Evolutionary conservation across 2,113 vertebrate genomes (phyloP).

Genomic region (Vidua chalybeata): DNA sequence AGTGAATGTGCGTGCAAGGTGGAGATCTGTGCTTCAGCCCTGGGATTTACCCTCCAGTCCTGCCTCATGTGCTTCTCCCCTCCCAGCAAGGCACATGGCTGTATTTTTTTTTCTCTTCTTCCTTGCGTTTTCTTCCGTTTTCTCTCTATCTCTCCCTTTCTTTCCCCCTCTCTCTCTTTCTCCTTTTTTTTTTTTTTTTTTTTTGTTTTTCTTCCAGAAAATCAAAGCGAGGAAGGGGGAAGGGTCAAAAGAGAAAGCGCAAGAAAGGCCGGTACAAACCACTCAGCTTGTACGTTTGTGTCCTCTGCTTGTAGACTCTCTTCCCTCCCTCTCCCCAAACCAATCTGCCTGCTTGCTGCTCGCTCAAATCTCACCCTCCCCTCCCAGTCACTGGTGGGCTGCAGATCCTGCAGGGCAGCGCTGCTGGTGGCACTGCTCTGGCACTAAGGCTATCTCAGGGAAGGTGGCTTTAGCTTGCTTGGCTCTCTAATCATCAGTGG

Average conservation of each 20-base stretch:
- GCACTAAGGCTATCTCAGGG: constrained; percentile 46
- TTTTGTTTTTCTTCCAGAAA: constrained; percentile 90
- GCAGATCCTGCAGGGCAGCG: constrained; percentile 33
- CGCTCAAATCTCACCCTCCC: neutral
- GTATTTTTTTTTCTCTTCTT: constrained; percentile 53
- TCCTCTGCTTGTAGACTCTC: constrained; percentile 72
- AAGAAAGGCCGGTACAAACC: constrained; percentile 95
- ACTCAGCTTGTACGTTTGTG: constrained; percentile 93
- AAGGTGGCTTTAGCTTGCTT: constrained; percentile 63
- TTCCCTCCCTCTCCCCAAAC: constrained; percentile 53
- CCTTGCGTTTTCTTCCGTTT: constrained; percentile 47
- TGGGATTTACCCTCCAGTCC: neutral
- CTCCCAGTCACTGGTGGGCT: constrained; percentile 32
- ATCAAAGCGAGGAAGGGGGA: constrained; percentile 91
- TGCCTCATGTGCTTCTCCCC: constrained; percentile 24
- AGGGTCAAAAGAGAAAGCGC: constrained; percentile 98
- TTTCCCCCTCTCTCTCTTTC: constrained; percentile 41
- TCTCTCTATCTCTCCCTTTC: neutral
- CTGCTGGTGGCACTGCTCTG: constrained; percentile 43
- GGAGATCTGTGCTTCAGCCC: constrained; percentile 1
- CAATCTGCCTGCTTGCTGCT: constrained; percentile 45
- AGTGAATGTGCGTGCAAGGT: neutral
- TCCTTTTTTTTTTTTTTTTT: constrained; percentile 55
- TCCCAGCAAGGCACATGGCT: constrained; percentile 62
- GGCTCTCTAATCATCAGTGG: constrained; percentile 40